phyloP scores from a whole-genome alignment of 2,797 vertebrate genomes.

The Xiphophorus birchmanni region DNA sequence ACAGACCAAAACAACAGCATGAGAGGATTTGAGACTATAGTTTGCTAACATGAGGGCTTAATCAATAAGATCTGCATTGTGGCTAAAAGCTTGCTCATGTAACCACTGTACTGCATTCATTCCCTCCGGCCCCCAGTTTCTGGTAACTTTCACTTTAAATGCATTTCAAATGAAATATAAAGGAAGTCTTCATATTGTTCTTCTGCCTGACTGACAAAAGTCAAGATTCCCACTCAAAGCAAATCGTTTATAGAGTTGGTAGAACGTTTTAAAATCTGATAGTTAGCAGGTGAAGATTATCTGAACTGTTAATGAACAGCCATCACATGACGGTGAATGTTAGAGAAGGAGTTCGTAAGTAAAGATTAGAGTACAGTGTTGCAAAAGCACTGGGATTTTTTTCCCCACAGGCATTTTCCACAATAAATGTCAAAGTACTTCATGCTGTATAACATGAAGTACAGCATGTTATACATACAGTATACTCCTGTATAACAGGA shows the following conservation, averaged over 20 bases:
- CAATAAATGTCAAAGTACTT: background rate
- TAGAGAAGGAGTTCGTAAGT: background rate
- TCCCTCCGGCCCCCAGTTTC: too few relatives aligned
- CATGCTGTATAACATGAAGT: background rate
- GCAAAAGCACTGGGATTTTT: background rate
- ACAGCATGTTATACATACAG: too few relatives aligned
- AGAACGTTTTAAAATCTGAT: background rate
- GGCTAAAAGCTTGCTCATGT: background rate
- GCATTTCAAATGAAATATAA: background rate
- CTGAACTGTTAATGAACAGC: background rate
- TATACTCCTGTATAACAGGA: background rate
- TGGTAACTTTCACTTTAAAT: background rate
- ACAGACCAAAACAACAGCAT: constrained; percentile 16
- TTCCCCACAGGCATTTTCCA: background rate
- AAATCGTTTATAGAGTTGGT: background rate
- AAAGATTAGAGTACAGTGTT: background rate
- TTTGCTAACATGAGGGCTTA: background rate
- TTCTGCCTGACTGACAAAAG: background rate
- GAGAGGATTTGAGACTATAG: background rate
- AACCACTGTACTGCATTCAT: background rate
- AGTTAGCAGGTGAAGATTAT: background rate
- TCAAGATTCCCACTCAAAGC: background rate
- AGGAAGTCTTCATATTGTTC: too few relatives aligned
- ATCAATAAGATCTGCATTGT: background rate
- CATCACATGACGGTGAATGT: background rate